Base-by-base conservation (phyloP, 1,140 invertebrate genomes). In the Panonychus citri region DNA sequence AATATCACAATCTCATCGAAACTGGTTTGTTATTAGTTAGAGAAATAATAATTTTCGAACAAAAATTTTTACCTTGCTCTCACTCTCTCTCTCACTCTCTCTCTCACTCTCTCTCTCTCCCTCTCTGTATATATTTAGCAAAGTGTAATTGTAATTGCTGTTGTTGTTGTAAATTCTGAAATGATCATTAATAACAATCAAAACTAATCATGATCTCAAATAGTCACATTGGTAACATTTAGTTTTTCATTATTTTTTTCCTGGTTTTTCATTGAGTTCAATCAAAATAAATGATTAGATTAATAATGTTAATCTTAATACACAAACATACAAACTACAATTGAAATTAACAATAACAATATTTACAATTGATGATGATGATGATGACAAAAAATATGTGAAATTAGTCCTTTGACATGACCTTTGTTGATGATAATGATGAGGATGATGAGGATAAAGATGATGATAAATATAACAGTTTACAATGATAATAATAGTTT, bases 41-140 rank as follows among this genome's bases (percentile, higher is more conserved):
- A n/a, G n/a, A n/a, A n/a, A n/a, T n/a, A n/a, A n/a, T n/a, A n/a
- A n/a, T n/a, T n/a, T n/a, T n/a, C n/a, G n/a, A n/a, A n/a, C n/a
- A n/a, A 5, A 26, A 49, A 19, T 21, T 19, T 25, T 37, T 25
- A 27, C 34, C 34, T 24, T 53, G n/a, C 52, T 21, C 39, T 53
- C 52, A 39, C 52, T 53, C 52, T 19, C 52, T 53, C 28, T 28
- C 52, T 53, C 39, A 17, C 39, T 40, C 39, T 40, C 13, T 28
- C 52, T 21, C 28, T 53, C 24, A n/a, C 52, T 53, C 24, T 40
- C 3, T 53, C 52, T 53, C 52, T 53, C 52, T 53, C 3, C 24
- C 52, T 53, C 30, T 55, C n/a, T 17, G 4, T 19, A 24, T 37
- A 3, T 40, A 2, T 40, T n/a, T 40, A 13, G 13, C 19, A 1